Conservation (phyloP, 1,140 invertebrate genomes). For the Bombus turneri region DNA sequence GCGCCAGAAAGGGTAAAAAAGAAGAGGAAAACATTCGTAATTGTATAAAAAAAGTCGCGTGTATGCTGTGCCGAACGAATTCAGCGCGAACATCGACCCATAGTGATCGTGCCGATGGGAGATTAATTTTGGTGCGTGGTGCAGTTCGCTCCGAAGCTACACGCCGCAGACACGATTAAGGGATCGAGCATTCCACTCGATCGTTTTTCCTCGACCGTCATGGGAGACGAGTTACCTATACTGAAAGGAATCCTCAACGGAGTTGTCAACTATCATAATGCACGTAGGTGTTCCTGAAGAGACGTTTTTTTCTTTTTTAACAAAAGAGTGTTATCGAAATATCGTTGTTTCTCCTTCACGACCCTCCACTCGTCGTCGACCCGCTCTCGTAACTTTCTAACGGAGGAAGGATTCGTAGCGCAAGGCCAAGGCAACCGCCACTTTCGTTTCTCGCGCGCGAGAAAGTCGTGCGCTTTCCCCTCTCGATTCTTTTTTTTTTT, state of each 20-base stretch:
- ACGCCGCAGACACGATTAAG: conserved; percentile 50
- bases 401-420: conserved; percentile 52
- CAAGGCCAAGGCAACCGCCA: conserved; percentile 26
- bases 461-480: conserved; percentile 71
- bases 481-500: conserved; percentile 46
- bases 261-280: conserved; percentile 94
- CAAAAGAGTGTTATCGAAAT: neutral
- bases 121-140: conserved; percentile 41
- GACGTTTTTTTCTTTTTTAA: too few species aligned
- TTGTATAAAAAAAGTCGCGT: neutral
- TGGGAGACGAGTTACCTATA: conserved; percentile 94
- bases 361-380: neutral
- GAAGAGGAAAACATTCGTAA: too few species aligned
- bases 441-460: conserved; percentile 65
- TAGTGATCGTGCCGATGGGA: conserved; percentile 52
- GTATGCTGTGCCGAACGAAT: conserved; percentile 14
- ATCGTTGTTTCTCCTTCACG: neutral
- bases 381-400: conserved; percentile 61
- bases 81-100: neutral
- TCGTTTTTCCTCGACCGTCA: conserved; percentile 75
- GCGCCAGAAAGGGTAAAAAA: too few species aligned
- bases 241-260: conserved; percentile 94
- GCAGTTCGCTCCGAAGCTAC: conserved; percentile 65
- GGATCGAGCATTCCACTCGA: conserved; percentile 26
- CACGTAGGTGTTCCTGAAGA: conserved; percentile 87